Evolutionary conservation across 1,140 invertebrate species (phyloP).

Genomic region (Micrasema minimum): DNA sequence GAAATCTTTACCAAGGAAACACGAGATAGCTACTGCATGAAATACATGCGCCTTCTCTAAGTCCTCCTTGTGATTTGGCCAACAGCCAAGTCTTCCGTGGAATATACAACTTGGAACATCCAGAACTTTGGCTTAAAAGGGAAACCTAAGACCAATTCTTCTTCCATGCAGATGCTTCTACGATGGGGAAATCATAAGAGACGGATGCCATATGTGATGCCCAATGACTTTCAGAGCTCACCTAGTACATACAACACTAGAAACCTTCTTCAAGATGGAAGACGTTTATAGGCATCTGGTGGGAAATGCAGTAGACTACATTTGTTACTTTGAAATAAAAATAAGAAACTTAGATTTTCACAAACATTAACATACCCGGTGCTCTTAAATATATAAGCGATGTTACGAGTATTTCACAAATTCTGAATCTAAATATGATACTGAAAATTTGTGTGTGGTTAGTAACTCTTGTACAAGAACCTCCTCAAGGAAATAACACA

Average conservation of each 20-base stretch:
- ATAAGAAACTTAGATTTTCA: too few species aligned
- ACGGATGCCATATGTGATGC: conserved; percentile 59
- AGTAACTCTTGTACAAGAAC: too few species aligned
- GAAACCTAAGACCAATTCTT: conserved; percentile 59
- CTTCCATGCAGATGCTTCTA: conserved; percentile 60
- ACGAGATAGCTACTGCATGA: conserved; percentile 73
- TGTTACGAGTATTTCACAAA: too few species aligned
- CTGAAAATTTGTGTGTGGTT: conserved; percentile 60
- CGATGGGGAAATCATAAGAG: conserved; percentile 59
- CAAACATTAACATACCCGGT: too few species aligned
- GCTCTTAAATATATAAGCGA: too few species aligned
- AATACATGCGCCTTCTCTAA: conserved; percentile 77
- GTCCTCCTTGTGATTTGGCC: conserved; percentile 77
- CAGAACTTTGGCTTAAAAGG: conserved; percentile 64
- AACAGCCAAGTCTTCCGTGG: conserved; percentile 69
- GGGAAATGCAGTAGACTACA: conserved; percentile 59
- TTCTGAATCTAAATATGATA: too few species aligned
- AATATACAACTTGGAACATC: conserved; percentile 67
- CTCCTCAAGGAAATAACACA: conserved; percentile 61
- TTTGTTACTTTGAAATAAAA: conserved; percentile 64
- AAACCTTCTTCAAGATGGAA: conserved; percentile 59
- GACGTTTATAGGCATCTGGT: conserved; percentile 62
- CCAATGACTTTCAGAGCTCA: conserved; percentile 57
- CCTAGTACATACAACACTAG: conserved; percentile 59
- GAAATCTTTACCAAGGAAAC: conserved; percentile 81